These are phyloP conservation scores for Caenorhabditis plicata DNA, from an alignment of 2,888 invertebrate species.

Conservation along the genomic window DNA sequence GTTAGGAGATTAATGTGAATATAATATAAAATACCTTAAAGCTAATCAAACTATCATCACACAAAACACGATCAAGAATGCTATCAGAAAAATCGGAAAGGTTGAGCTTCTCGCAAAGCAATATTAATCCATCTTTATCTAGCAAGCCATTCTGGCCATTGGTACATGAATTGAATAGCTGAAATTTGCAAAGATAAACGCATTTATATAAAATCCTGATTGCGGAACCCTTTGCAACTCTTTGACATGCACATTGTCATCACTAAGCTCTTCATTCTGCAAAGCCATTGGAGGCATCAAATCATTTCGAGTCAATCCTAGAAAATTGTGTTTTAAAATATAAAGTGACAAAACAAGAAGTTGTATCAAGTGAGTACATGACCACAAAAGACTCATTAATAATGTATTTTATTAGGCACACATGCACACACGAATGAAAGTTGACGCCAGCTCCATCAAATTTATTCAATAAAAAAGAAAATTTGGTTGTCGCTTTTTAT, in stretches of 20 bases:
- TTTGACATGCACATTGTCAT: constrained; percentile 52
- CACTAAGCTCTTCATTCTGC: constrained; percentile 41
- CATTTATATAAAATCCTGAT: neutral
- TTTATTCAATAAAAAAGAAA: too few species aligned
- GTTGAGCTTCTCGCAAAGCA: constrained; percentile 43
- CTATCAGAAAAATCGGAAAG: constrained; percentile 38
- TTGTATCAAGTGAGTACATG: too few species aligned
- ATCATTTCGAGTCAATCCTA: constrained; percentile 32
- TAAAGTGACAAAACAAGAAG: too few species aligned
- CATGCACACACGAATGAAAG: too few species aligned
- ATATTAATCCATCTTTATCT: constrained; percentile 30
- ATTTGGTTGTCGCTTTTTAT: too few species aligned
- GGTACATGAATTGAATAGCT: constrained; percentile 49
- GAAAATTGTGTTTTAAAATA: too few species aligned
- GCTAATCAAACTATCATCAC: constrained; percentile 33
- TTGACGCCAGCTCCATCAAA: too few species aligned
- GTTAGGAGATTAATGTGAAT: too few species aligned
- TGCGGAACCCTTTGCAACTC: constrained; percentile 42
- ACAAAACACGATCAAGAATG: constrained; percentile 40
- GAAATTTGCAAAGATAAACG: constrained; percentile 11
- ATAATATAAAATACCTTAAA: constrained; percentile 40
- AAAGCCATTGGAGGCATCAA: constrained; percentile 36
- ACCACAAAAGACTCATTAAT: too few species aligned
- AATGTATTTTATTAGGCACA: too few species aligned
- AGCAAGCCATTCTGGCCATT: constrained; percentile 39